phyloP scores from a whole-genome alignment of 1,140 invertebrate genomes.

The Lineus longissimus region DNA sequence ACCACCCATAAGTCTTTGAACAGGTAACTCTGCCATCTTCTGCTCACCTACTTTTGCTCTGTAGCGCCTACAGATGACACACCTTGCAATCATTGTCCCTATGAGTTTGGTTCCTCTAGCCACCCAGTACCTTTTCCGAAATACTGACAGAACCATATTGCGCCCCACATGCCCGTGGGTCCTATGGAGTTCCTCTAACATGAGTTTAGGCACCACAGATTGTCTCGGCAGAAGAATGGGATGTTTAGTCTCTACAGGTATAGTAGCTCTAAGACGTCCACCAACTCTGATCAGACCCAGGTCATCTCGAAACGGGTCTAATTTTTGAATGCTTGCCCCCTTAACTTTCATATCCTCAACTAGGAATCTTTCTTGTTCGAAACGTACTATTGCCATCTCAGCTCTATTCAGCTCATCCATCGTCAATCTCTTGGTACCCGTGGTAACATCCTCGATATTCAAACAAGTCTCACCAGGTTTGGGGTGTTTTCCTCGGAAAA shows the following conservation, averaged over 20 bases:
- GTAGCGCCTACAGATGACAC: conserved; percentile 11
- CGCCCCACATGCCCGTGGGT: conserved; percentile 10
- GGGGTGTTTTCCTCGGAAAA: too few species aligned
- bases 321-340: not conserved
- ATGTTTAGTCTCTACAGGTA: conserved; percentile 1
- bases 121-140: conserved; percentile 19
- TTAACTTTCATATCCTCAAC: not conserved
- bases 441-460: too few species aligned
- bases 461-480: too few species aligned
- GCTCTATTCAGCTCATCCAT: not conserved
- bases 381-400: not conserved
- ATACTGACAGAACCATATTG: conserved; percentile 6
- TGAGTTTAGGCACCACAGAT: not conserved
- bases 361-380: not conserved
- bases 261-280: not conserved
- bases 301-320: too few species aligned
- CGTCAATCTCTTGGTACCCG: not conserved
- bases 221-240: conserved; percentile 6
- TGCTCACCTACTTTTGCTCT: conserved; percentile 1
- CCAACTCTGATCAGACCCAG: not conserved
- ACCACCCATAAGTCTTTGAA: conserved; percentile 7
- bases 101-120: not conserved
- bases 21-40: conserved; percentile 19
- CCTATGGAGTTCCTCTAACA: conserved; percentile 9
- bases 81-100: conserved; percentile 12